A percentile compares a stretch with the other conserved stretches of the same genome.
These are phyloP conservation scores for Heliconius ethilla DNA, from an alignment of 2,888 invertebrate genomes.

Conservation along the genomic window DNA sequence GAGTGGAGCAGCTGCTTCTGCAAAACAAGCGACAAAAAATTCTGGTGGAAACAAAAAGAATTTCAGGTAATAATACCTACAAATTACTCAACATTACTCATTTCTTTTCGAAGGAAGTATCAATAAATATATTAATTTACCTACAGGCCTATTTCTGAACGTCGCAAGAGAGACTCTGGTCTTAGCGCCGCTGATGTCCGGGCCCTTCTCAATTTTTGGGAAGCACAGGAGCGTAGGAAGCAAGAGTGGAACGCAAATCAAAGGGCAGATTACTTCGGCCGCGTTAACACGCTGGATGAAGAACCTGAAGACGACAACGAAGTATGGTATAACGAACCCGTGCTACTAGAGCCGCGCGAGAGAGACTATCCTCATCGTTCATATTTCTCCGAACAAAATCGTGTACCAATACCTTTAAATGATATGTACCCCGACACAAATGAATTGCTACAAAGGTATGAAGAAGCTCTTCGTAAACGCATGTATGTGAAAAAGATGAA, in stretches of 20 bases:
- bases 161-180: conserved; percentile 83
- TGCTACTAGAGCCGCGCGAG: conserved; percentile 74
- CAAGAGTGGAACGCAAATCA: conserved; percentile 77
- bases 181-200: conserved; percentile 84
- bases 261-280: conserved; percentile 72
- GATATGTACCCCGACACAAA: conserved; percentile 72
- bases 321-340: conserved; percentile 83
- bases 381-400: conserved; percentile 77
- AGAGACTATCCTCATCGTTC: conserved; percentile 72
- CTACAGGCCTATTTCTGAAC: conserved; percentile 72
- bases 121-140: not conserved
- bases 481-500: conserved; percentile 79
- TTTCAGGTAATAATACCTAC: conserved; percentile 64
- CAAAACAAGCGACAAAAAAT: conserved; percentile 75
- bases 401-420: conserved; percentile 70
- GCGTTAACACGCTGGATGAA: conserved; percentile 69
- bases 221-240: conserved; percentile 81
- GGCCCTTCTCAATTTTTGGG: conserved; percentile 83
- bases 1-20: conserved; percentile 75
- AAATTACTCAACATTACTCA: not conserved
- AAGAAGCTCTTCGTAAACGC: conserved; percentile 76
- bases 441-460: conserved; percentile 72
- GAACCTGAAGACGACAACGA: conserved; percentile 79
- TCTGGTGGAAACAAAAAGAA: conserved; percentile 76
- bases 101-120: conserved; percentile 34